Evolutionary conservation across 2,113 vertebrate species (phyloP), one percentile per base, ranked within the genome.

Genomic region (Antidorcas marsupialis): DNA sequence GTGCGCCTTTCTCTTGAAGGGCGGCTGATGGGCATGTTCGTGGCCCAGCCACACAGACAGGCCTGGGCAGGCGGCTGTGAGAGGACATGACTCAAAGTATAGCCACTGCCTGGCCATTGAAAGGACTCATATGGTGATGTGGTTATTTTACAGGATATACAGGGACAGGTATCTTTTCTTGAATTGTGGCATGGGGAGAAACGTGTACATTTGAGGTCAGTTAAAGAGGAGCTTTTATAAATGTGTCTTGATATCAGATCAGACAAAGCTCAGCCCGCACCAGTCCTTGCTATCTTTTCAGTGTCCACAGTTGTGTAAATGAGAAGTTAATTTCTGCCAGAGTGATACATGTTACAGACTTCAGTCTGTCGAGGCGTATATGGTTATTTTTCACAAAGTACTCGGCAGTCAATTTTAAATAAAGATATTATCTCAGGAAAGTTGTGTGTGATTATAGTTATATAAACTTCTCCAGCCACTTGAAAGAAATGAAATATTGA

Each of bases 401-500:
- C 45, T 39, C 2, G 0, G 60, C 78, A 94, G 96, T 96, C 94
- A 79, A 93, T 93, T 97, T 97, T 97, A 97, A 97, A 91, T 93
- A 97, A 97, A 97, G 94, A 91, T 95, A 87, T 64, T 95, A 98
- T 97, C 95, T 98, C 2, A 1, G 93, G 86, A 97, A 98, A 97
- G 87, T 89, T 95, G 78, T 50, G 8, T 45, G 0, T 91, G 85
- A 78, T 97, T 64, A 94, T 76, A 89, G 88, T 97, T 97, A 90
- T 86, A 88, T 91, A 94, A 95, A 94, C 93, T 84, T 97, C 89
- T 96, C 95, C 87, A 84, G 91, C 86, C 93, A 92, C 93, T 96
- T 96, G 93, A 93, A 97, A 97, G 91, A 97, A 97, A 97, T 98
- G 97, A 98, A 97, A 93, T 98, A 98, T 96, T 97, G 97, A 98